A percentile compares a stretch with the other conserved stretches of the same genome.
phyloP scores from a whole-genome alignment of 2,113 vertebrate genomes.

The Loxodonta africana region DNA sequence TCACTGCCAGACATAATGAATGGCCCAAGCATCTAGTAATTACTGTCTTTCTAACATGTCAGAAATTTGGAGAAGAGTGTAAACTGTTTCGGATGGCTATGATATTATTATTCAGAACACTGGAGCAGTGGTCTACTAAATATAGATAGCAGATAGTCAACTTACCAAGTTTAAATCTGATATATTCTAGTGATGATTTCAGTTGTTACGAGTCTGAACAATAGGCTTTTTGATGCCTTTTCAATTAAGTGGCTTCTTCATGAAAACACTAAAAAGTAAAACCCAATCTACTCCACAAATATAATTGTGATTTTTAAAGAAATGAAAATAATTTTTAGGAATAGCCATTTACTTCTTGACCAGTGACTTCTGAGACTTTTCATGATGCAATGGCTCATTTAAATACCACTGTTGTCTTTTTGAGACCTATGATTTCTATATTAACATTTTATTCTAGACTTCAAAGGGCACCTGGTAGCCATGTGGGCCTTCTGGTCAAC shows the following conservation, averaged over 20 bases:
- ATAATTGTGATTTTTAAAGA: slow-evolving; percentile 48
- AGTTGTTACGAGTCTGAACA: neutral
- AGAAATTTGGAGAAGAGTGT: slow-evolving; percentile 7
- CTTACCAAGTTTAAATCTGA: neutral
- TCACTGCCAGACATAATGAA: neutral
- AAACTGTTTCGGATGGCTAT: neutral
- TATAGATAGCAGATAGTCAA: neutral
- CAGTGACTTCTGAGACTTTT: slow-evolving; percentile 36
- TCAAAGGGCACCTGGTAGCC: neutral
- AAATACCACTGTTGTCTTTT: neutral
- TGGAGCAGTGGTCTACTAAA: neutral
- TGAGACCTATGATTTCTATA: neutral
- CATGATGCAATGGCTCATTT: neutral
- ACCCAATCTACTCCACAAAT: neutral
- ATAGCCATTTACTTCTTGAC: slow-evolving; percentile 9
- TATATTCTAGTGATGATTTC: neutral
- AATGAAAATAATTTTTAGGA: slow-evolving; percentile 21
- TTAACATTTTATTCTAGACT: neutral
- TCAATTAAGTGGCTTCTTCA: neutral
- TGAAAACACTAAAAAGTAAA: slow-evolving; percentile 64
- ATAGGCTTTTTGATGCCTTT: slow-evolving; percentile 43
- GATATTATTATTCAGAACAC: neutral
- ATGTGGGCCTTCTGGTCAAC: neutral
- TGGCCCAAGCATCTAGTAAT: neutral
- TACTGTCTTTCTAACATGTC: neutral